Percentiles rank a stretch among this genome's conserved stretches.
Conservation (phyloP, 53 echinoderm and acorn worm genomes). For the Mesocentrotus franciscanus region DNA sequence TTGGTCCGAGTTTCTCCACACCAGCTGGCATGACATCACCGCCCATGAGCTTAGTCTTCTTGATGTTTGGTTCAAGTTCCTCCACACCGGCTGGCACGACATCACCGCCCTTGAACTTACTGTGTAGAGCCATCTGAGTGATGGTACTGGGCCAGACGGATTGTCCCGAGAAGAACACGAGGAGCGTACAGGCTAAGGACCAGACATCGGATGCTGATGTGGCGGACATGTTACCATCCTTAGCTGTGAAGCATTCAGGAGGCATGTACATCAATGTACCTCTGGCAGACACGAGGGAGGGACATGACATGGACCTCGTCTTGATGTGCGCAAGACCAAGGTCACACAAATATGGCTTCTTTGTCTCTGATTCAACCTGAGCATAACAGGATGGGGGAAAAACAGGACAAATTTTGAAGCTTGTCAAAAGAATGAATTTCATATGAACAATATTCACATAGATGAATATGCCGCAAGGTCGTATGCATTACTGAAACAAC, state of each 20-base stretch:
- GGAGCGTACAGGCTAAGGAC: conserved; percentile 18
- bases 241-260: neutral
- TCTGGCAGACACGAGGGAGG: neutral
- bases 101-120: conserved; percentile 3
- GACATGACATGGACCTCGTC: conserved; percentile 35
- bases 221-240: neutral
- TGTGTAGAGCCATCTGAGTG: neutral
- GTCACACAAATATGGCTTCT: conserved; percentile 40
- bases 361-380: neutral
- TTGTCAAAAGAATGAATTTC: neutral
- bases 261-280: conserved; percentile 29
- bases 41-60: conserved; percentile 15
- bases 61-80: neutral
- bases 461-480: too few relatives aligned
- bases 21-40: neutral
- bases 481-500: too few relatives aligned
- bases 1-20: neutral
- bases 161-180: conserved; percentile 32
- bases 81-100: conserved; percentile 6
- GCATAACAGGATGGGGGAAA: neutral
- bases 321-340: conserved; percentile 54
- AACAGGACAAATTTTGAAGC: neutral
- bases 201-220: conserved; percentile 21
- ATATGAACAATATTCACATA: too few relatives aligned
- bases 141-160: neutral